Percentiles rank a stretch among this genome's conserved stretches.
These are phyloP conservation scores for Myotis vivesi DNA, from an alignment of 2,797 vertebrate genomes.

Conservation along the genomic window DNA sequence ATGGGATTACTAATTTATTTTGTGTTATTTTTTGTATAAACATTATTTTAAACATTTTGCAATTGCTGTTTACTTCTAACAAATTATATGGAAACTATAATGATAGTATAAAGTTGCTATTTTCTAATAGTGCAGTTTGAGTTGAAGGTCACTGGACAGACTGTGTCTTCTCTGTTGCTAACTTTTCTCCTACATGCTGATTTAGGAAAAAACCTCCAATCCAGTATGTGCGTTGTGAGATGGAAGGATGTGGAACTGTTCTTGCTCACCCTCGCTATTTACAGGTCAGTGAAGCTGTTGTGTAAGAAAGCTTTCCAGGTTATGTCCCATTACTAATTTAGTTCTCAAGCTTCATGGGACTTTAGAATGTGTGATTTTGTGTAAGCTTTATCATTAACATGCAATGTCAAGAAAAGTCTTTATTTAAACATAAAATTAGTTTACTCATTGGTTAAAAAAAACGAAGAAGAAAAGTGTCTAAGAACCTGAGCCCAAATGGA, in stretches of 20 bases:
- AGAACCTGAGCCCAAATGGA: not conserved
- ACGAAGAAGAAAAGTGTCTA: not conserved
- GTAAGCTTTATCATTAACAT: not conserved
- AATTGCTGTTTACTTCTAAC: not conserved
- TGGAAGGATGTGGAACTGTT: conserved; percentile 98
- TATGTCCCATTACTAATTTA: not conserved
- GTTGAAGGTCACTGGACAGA: not conserved
- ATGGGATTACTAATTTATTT: not conserved
- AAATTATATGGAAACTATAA: not conserved
- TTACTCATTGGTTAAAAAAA: not conserved
- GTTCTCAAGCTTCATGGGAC: not conserved
- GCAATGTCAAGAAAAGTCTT: not conserved
- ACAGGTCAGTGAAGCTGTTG: conserved; percentile 87
- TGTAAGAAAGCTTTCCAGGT: not conserved
- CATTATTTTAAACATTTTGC: not conserved
- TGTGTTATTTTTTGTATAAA: not conserved
- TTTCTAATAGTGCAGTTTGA: not conserved
- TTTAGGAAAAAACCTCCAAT: conserved; percentile 97
- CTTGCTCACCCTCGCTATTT: conserved; percentile 97
- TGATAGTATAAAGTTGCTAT: not conserved
- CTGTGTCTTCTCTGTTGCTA: not conserved
- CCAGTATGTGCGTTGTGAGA: conserved; percentile 98
- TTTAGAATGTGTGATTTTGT: not conserved
- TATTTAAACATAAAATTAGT: not conserved
- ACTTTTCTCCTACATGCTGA: not conserved